Evolutionary conservation across 2,797 vertebrate species (phyloP).

Genomic region (Danio tinwini): DNA sequence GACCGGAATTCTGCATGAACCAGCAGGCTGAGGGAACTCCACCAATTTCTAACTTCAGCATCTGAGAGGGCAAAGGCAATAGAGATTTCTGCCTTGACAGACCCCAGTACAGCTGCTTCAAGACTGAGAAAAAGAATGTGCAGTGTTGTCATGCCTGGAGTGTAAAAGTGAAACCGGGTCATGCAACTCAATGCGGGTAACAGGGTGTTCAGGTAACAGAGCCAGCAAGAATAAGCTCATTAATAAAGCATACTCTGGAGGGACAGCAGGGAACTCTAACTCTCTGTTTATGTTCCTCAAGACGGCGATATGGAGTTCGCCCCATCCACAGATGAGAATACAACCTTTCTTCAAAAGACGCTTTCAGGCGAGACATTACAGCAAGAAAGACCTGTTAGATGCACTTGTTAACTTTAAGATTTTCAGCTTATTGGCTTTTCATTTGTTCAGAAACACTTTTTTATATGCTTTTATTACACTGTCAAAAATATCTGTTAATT

Average conservation of each 20-base stretch:
- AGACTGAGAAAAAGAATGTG: slow-evolving; percentile 33
- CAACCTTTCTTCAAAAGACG: not conserved
- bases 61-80: not conserved
- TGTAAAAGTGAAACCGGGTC: slow-evolving; percentile 66
- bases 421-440: no score
- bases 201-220: slow-evolving; percentile 56
- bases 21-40: not conserved
- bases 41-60: not conserved
- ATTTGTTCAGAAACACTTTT: no score
- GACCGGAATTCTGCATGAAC: not conserved
- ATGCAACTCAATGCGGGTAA: slow-evolving; percentile 56
- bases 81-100: not conserved
- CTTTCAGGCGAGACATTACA: no score
- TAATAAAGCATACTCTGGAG: slow-evolving; percentile 56
- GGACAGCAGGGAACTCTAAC: slow-evolving; percentile 21
- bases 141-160: slow-evolving; percentile 29
- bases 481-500: no score
- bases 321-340: not conserved
- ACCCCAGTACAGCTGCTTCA: slow-evolving; percentile 30
- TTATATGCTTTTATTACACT: no score
- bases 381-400: no score
- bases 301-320: slow-evolving; percentile 13
- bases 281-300: not conserved
- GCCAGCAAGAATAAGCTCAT: slow-evolving; percentile 58
- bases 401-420: no score